Evolutionary conservation across 2,797 vertebrate species (phyloP), one percentile per base, ranked within the genome.

Genomic region (Sebastes oblongus): DNA sequence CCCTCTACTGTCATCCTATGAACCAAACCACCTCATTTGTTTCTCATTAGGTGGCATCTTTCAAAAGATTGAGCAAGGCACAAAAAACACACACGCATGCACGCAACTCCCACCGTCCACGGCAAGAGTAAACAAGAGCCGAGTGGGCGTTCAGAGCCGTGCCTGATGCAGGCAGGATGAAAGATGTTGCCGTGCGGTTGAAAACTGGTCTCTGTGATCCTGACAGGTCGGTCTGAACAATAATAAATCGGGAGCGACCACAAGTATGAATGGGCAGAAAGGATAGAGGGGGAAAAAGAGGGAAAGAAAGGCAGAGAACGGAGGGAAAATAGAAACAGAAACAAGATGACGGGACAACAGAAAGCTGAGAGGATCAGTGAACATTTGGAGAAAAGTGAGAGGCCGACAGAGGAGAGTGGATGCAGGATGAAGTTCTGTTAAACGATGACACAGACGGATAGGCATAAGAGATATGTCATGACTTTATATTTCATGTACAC

Each of bases 181-280:
- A 94, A 93, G 93, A 92, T 86, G 88, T 82, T 91, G 88, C 87
- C 62, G 78, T 92, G 91, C 74, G 91, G 91, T 90, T 30, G 80
- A 90, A 86, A 86, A 80, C 91, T 91, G 89, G 84, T 90, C 92
- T 91, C 91, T 92, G 87, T 90, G 90, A 91, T 93, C 91, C 86
- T 92, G 90, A 93, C 90, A 90, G 91, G 84, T 93, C 75, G 81
- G 86, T 85, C 88, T 91, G 83, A 89, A 91, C 91, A 93, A 94
- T 84, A 94, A 94, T 91, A 93, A 93, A 93, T 90, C 50, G 61
- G 52, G 13, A 46, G 42, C 83, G 68, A 88, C 93, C 92, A 74
- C 91, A 93, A 92, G 88, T 89, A 93, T 87, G 92, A 89, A 87
- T 46, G 82, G 82, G 89, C 62, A 87, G 86, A 88, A 42, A 74